Evolutionary conservation across 1,140 invertebrate genomes (phyloP).

Genomic region (Ylistrum balloti): DNA sequence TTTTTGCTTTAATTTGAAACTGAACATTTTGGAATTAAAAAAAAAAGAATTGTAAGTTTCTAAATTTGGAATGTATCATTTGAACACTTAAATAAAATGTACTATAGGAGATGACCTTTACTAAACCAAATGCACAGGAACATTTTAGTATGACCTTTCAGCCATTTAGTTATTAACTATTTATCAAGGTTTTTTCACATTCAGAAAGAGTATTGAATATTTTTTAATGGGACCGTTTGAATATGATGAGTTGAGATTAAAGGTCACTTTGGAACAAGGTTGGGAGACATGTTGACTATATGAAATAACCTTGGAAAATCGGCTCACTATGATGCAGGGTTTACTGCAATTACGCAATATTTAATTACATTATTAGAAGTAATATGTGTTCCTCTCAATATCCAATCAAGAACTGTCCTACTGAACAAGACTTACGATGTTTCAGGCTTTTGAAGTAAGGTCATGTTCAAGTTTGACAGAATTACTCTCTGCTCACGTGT

Average conservation of each 20-base stretch:
- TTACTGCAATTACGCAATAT: background rate
- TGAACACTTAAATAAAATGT: too few relatives aligned
- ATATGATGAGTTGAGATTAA: background rate
- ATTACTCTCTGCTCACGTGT: background rate
- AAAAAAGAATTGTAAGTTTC: too few relatives aligned
- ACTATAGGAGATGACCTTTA: constrained; percentile 3
- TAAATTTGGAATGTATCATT: too few relatives aligned
- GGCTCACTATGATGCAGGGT: background rate
- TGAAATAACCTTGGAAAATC: background rate
- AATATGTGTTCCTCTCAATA: background rate
- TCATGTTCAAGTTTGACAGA: constrained; percentile 8
- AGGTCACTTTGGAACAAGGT: background rate
- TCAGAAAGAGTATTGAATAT: constrained; percentile 17
- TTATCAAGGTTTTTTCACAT: background rate
- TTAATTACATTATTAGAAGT: background rate
- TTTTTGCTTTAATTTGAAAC: too few relatives aligned
- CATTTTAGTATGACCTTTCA: background rate
- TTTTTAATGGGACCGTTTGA: background rate
- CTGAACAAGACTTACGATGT: background rate
- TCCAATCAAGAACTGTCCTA: constrained; percentile 6
- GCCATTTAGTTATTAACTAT: background rate
- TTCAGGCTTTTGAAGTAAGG: constrained; percentile 31
- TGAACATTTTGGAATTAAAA: too few relatives aligned
- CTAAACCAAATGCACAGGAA: background rate
- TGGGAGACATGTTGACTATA: background rate